Evolutionary conservation across 1,140 invertebrate genomes (phyloP).

Genomic region (Euschistus heros): DNA sequence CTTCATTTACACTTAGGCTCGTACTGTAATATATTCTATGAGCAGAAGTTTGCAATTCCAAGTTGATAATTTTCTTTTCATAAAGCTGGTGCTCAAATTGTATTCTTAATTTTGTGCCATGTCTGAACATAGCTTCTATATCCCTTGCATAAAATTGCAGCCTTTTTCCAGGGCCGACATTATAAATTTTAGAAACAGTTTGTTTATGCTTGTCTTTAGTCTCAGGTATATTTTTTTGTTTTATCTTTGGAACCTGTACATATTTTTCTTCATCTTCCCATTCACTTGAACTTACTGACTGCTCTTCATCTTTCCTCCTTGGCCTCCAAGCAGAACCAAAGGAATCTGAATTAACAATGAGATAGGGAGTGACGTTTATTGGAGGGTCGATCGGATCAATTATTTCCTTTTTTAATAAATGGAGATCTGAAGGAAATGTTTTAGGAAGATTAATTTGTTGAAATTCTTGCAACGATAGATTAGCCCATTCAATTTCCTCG

Average conservation of each 20-base stretch:
- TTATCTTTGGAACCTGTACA: too few relatives aligned
- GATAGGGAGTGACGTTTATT: neutral
- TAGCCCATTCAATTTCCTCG: neutral
- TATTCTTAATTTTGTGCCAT: neutral
- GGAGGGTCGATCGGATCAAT: neutral
- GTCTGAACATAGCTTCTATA: neutral
- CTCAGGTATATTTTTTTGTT: too few relatives aligned
- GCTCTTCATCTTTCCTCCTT: too few relatives aligned
- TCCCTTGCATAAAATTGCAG: neutral
- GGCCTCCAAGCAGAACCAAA: neutral
- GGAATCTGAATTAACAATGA: neutral
- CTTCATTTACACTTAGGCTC: neutral
- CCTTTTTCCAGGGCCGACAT: neutral
- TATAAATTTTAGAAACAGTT: neutral
- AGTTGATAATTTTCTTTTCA: neutral
- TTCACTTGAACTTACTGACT: too few relatives aligned
- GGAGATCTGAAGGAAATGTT: neutral
- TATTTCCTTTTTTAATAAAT: neutral
- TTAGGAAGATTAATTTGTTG: neutral
- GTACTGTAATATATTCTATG: neutral
- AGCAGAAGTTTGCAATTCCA: neutral
- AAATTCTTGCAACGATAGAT: neutral
- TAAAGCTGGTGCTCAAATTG: neutral
- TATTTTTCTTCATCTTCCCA: too few relatives aligned
- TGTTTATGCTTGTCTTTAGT: too few relatives aligned